A percentile compares a stretch with the other conserved stretches of the same genome.
These are phyloP conservation scores for Pogonus chalceus DNA, from an alignment of 1,140 invertebrate species.

Conservation along the genomic window DNA sequence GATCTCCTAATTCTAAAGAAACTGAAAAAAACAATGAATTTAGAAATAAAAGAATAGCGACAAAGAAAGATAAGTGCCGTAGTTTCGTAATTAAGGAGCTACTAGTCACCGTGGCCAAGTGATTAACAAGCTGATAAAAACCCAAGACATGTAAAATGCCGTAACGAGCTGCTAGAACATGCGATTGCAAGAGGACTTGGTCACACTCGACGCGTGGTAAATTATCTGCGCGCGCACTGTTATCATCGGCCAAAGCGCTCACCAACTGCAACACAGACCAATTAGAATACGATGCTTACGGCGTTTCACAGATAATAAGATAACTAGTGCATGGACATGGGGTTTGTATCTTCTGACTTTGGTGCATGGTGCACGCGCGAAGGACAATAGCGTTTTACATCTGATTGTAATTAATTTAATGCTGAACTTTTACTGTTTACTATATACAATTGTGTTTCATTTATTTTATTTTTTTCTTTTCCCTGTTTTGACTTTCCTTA, in stretches of 20 bases:
- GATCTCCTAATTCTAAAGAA: too few species aligned
- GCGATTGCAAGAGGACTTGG: background rate
- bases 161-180: slow-evolving; percentile 5
- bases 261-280: background rate
- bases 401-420: background rate
- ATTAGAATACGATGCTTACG: slow-evolving; percentile 6
- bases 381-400: background rate
- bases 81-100: background rate
- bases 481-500: too few species aligned
- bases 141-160: slow-evolving; percentile 4
- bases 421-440: background rate
- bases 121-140: slow-evolving; percentile 6
- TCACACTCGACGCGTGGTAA: slow-evolving; percentile 5
- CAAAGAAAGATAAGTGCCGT: background rate
- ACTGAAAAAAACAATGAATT: background rate
- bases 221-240: too few species aligned
- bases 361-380: too few species aligned
- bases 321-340: background rate
- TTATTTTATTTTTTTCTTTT: background rate
- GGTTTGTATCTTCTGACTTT: background rate
- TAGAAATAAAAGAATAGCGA: background rate
- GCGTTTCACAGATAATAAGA: slow-evolving; percentile 3
- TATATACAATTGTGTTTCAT: background rate
- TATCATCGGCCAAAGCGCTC: background rate
- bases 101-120: background rate